A percentile compares a stretch with the other conserved stretches of the same genome.
phyloP scores from a whole-genome alignment of 64 coral and sea anemone genomes.

The Anthopleura sola region DNA sequence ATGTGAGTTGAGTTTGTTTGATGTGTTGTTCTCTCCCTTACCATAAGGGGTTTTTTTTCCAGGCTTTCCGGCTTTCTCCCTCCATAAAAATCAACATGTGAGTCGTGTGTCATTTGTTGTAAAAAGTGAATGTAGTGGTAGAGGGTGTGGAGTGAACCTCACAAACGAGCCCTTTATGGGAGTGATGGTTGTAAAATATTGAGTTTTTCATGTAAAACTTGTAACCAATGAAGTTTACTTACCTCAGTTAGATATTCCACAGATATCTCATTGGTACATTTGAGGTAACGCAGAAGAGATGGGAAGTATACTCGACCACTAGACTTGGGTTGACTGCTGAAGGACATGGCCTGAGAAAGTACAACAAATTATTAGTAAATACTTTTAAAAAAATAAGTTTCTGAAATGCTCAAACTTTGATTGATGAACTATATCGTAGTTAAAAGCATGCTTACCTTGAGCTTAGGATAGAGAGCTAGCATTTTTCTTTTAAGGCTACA shows the following conservation, averaged over 20 bases:
- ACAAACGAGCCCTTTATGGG: too few species aligned
- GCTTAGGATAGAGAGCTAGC: conserved; percentile 43
- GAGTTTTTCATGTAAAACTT: not conserved
- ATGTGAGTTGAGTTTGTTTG: too few species aligned
- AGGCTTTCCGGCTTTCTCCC: too few species aligned
- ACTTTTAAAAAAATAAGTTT: not conserved
- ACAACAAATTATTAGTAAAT: not conserved
- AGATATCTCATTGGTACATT: conserved; percentile 23
- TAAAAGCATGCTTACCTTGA: conserved; percentile 29
- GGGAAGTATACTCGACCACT: conserved; percentile 32
- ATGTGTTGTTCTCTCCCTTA: too few species aligned
- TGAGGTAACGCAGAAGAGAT: conserved; percentile 13
- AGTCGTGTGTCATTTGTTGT: too few species aligned
- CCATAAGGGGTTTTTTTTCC: too few species aligned
- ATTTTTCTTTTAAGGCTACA: conserved; percentile 53
- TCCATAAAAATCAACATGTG: too few species aligned
- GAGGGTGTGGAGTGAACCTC: too few species aligned
- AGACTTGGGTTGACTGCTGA: conserved; percentile 16
- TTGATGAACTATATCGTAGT: not conserved
- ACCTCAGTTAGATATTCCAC: conserved; percentile 58
- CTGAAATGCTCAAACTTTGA: not conserved
- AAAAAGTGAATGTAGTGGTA: too few species aligned
- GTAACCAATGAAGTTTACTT: not conserved
- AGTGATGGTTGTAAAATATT: too few species aligned
- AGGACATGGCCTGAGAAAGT: conserved; percentile 23